A percentile compares a stretch with the other conserved stretches of the same genome.
phyloP scores from a whole-genome alignment of 2,797 vertebrate genomes.

The Spondyliosoma cantharus region DNA sequence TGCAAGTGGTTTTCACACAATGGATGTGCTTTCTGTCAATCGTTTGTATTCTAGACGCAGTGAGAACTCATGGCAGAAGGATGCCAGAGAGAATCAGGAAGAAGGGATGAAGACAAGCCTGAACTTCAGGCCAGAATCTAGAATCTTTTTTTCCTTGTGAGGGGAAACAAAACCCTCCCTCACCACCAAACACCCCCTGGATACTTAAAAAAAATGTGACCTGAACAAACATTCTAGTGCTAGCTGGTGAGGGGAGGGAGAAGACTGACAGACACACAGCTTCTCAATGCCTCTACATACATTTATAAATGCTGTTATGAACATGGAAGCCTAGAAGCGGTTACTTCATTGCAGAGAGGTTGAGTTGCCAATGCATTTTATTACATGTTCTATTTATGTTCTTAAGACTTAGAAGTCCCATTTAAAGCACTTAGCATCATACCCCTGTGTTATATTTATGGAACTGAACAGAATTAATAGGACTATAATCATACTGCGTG shows the following conservation, averaged over 20 bases:
- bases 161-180: slow-evolving; percentile 33
- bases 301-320: slow-evolving; percentile 32
- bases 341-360: slow-evolving; percentile 11
- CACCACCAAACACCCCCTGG: slow-evolving; percentile 30
- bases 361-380: slow-evolving; percentile 26
- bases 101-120: slow-evolving; percentile 27
- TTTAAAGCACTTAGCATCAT: slow-evolving; percentile 34
- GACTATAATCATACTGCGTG: slow-evolving; percentile 33
- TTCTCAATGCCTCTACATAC: slow-evolving; percentile 31
- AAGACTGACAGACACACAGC: slow-evolving; percentile 43
- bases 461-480: slow-evolving; percentile 42
- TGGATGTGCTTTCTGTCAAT: slow-evolving; percentile 9
- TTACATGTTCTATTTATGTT: slow-evolving; percentile 24
- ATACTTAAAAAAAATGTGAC: slow-evolving; percentile 53
- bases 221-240: slow-evolving; percentile 48
- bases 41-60: slow-evolving; percentile 60
- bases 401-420: slow-evolving; percentile 25
- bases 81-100: slow-evolving; percentile 19
- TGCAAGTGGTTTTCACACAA: not conserved
- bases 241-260: slow-evolving; percentile 49
- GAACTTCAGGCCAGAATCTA: slow-evolving; percentile 35
- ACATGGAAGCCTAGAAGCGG: slow-evolving; percentile 29
- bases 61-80: slow-evolving; percentile 46
- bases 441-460: slow-evolving; percentile 36
- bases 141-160: slow-evolving; percentile 34